phyloP scores from a whole-genome alignment of 2,888 invertebrate species.

The Alitta virens region DNA sequence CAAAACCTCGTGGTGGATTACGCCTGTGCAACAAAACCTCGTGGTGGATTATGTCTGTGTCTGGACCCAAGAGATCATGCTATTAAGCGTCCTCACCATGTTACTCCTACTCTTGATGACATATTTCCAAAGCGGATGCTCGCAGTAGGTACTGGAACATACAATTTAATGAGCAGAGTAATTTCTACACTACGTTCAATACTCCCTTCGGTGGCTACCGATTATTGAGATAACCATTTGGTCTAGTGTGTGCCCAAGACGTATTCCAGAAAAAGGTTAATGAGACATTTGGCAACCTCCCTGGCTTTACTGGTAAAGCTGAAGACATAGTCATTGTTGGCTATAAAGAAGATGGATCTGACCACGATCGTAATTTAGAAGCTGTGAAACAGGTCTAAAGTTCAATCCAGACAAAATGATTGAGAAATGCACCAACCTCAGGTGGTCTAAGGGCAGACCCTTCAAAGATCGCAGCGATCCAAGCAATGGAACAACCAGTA shows the following conservation, averaged over 20 bases:
- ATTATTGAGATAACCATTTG: not conserved
- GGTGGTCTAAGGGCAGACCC: not conserved
- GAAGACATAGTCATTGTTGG: not conserved
- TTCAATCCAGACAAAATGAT: not conserved
- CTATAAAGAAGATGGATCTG: not conserved
- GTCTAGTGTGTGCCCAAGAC: not conserved
- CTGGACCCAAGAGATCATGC: not conserved
- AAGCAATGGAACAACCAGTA: not conserved
- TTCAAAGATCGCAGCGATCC: not conserved
- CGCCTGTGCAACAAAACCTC: not conserved
- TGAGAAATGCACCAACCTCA: not conserved
- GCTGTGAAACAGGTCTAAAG: not conserved
- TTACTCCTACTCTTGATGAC: not conserved
- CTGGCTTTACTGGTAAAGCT: not conserved
- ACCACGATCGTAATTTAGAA: not conserved
- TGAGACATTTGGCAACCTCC: not conserved
- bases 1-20: no score
- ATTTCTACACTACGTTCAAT: not conserved
- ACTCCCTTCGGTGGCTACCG: not conserved
- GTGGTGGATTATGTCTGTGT: not conserved
- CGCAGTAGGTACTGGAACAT: not conserved
- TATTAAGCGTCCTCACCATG: not conserved
- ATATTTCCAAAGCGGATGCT: not conserved
- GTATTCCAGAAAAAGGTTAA: not conserved
- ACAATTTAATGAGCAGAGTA: not conserved